phyloP scores from a whole-genome alignment of 2,888 invertebrate genomes.

The Cephus spinipes region DNA sequence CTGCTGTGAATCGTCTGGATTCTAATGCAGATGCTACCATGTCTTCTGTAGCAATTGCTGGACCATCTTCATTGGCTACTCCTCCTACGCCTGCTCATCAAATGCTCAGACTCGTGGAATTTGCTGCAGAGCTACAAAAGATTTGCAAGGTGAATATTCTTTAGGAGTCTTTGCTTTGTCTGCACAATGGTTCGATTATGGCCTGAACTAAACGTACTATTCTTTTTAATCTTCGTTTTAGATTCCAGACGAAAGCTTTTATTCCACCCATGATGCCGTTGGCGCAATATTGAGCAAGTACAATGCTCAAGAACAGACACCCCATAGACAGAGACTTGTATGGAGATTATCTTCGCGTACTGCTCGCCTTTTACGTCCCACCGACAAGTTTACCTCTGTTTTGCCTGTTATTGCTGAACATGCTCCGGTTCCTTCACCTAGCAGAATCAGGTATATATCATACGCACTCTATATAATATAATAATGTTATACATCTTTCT shows the following conservation, averaged over 20 bases:
- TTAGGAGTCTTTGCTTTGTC: not conserved
- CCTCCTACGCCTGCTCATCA: slow-evolving; percentile 65
- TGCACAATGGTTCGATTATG: not conserved
- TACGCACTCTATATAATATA: not conserved
- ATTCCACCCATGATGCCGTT: slow-evolving; percentile 73
- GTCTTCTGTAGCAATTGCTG: slow-evolving; percentile 31
- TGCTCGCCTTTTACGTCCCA: slow-evolving; percentile 78
- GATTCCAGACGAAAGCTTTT: slow-evolving; percentile 78
- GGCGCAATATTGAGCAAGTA: slow-evolving; percentile 77
- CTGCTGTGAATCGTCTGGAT: slow-evolving; percentile 67
- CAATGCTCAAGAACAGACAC: slow-evolving; percentile 77
- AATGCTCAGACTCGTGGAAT: slow-evolving; percentile 75
- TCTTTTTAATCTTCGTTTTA: slow-evolving; percentile 52
- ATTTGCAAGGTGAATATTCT: slow-evolving; percentile 73
- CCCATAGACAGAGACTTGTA: slow-evolving; percentile 79
- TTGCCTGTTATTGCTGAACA: slow-evolving; percentile 83
- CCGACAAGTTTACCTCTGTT: slow-evolving; percentile 78
- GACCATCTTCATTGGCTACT: slow-evolving; percentile 39
- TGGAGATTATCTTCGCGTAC: slow-evolving; percentile 84
- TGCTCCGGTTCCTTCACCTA: slow-evolving; percentile 63
- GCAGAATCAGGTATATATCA: slow-evolving; percentile 54
- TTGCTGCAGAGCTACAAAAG: slow-evolving; percentile 78
- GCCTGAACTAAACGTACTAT: not conserved
- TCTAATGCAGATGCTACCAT: slow-evolving; percentile 46
- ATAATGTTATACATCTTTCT: not conserved